These are phyloP conservation scores for Seira musarum DNA, from an alignment of 2,888 invertebrate genomes.

Conservation along the genomic window DNA sequence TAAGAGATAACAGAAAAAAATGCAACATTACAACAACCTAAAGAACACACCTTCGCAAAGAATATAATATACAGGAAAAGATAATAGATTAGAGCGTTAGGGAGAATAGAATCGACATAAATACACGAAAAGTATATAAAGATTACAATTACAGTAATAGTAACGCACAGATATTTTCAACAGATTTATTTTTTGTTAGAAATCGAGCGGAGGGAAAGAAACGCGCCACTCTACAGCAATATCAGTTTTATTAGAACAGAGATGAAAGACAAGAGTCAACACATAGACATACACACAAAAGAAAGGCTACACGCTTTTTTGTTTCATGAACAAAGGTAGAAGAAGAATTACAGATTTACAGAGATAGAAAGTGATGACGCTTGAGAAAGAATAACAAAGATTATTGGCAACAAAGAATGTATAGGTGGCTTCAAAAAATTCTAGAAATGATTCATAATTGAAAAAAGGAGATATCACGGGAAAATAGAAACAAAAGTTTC, in stretches of 20 bases:
- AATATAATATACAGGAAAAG: slow-evolving; percentile 16
- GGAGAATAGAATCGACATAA: slow-evolving; percentile 10
- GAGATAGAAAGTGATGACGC: background rate
- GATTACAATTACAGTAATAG: background rate
- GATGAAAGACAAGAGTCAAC: background rate
- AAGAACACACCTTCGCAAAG: background rate
- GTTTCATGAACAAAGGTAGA: background rate
- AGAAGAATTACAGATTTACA: background rate
- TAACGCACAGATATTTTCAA: background rate
- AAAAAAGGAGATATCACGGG: background rate
- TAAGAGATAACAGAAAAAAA: slow-evolving; percentile 23
- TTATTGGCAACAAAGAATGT: background rate
- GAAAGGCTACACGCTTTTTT: too few relatives aligned
- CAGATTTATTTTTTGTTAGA: background rate
- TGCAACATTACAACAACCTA: slow-evolving; percentile 28
- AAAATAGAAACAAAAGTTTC: too few relatives aligned
- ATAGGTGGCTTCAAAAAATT: background rate
- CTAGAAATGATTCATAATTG: background rate
- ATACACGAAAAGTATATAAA: background rate
- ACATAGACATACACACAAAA: background rate
- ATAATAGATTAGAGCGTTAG: slow-evolving; percentile 17
- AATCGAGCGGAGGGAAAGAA: background rate
- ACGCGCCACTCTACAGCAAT: background rate
- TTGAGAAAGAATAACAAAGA: background rate
- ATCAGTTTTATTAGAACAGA: background rate